These are phyloP conservation scores for Bovichtus diacanthus DNA, from an alignment of 2,797 vertebrate species.

Conservation along the genomic window DNA sequence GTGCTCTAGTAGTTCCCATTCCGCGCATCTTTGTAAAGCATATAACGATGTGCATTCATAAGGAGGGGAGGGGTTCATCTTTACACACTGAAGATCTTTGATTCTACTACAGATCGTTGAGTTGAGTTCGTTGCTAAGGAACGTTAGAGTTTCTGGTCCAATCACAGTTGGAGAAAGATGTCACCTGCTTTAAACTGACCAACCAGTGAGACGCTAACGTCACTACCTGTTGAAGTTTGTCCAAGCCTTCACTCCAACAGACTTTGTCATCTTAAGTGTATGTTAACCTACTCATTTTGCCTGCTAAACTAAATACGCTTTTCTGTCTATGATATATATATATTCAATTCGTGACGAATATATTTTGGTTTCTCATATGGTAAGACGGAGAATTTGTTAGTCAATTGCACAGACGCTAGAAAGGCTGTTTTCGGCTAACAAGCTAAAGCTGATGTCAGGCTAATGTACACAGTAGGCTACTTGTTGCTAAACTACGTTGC, in stretches of 20 bases:
- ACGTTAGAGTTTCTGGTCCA: conserved; percentile 59
- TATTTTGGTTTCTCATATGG: conserved; percentile 50
- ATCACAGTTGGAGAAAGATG: conserved; percentile 39
- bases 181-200: conserved; percentile 81
- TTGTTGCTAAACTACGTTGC: not conserved
- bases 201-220: conserved; percentile 79
- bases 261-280: not conserved
- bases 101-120: not conserved
- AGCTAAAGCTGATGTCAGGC: conserved; percentile 29
- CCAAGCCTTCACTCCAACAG: not conserved
- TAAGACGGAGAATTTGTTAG: conserved; percentile 41
- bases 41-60: not conserved
- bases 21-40: not conserved
- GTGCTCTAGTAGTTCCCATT: not conserved
- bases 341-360: not conserved
- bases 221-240: conserved; percentile 24
- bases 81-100: not conserved
- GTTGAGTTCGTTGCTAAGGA: conserved; percentile 61
- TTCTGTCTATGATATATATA: not conserved
- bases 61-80: not conserved
- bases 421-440: conserved; percentile 12
- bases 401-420: not conserved
- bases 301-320: not conserved
- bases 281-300: not conserved
- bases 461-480: not conserved